These are phyloP conservation scores for Teinopalpus imperialis DNA, from an alignment of 2,888 invertebrate species.

Conservation along the genomic window DNA sequence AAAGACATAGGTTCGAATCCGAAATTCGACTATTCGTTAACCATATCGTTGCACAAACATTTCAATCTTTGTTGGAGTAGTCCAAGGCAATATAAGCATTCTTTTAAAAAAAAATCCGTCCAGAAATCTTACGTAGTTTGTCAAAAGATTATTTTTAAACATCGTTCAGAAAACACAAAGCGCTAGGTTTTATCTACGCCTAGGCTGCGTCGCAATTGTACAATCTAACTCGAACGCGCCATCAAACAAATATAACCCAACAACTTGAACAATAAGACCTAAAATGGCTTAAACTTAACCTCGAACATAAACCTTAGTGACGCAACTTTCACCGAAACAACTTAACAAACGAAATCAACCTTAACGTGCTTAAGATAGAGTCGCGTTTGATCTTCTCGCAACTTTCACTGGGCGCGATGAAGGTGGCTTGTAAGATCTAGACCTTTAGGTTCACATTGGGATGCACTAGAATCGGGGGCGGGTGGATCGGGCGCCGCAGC, in stretches of 20 bases:
- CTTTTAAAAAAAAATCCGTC: not conserved
- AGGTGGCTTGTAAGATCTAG: constrained; percentile 8
- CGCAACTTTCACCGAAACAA: constrained; percentile 13
- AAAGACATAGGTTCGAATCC: too few relatives aligned
- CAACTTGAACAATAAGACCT: not conserved
- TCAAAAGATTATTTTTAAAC: constrained; percentile 9
- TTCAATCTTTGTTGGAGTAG: too few relatives aligned
- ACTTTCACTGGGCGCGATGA: not conserved
- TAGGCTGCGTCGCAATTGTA: not conserved
- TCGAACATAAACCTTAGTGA: too few relatives aligned
- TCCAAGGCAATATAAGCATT: too few relatives aligned
- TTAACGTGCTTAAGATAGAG: too few relatives aligned
- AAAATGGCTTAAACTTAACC: not conserved
- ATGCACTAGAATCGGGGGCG: not conserved
- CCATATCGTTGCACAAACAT: too few relatives aligned
- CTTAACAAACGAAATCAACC: too few relatives aligned
- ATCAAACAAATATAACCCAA: not conserved
- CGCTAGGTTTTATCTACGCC: constrained; percentile 1
- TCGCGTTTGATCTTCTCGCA: not conserved
- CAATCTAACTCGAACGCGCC: not conserved
- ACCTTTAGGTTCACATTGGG: constrained; percentile 7
- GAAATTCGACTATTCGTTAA: too few relatives aligned
- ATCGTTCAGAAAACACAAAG: too few relatives aligned
- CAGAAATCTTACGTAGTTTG: constrained; percentile 6
- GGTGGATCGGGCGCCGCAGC: not conserved